phyloP scores from a whole-genome alignment of 2,888 invertebrate genomes.

The Drosophila monieri region DNA sequence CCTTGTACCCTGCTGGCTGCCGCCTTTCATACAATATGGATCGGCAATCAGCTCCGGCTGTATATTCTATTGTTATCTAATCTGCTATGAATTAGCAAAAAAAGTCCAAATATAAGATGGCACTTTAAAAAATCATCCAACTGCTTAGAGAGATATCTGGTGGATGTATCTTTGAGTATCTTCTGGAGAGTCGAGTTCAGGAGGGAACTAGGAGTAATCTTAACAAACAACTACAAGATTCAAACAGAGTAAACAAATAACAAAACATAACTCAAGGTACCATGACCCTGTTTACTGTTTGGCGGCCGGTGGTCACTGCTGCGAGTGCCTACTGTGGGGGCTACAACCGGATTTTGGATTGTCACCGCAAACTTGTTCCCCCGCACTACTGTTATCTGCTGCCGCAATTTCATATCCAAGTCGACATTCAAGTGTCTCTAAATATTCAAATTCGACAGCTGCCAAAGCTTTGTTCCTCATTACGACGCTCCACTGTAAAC shows the following conservation, averaged over 20 bases:
- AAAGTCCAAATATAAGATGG: constrained; percentile 16
- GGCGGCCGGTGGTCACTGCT: background rate
- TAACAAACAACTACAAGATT: background rate
- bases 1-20: constrained; percentile 21
- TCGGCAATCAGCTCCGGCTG: constrained; percentile 26
- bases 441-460: constrained; percentile 1
- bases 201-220: background rate
- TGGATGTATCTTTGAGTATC: constrained; percentile 1
- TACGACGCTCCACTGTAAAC: constrained; percentile 29
- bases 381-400: constrained; percentile 9
- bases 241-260: background rate
- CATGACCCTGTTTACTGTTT: constrained; percentile 2
- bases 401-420: constrained; percentile 1
- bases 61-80: constrained; percentile 38
- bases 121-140: constrained; percentile 19
- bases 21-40: constrained; percentile 21
- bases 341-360: constrained; percentile 20
- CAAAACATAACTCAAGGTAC: background rate
- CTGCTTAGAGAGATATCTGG: constrained; percentile 9
- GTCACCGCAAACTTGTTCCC: constrained; percentile 27
- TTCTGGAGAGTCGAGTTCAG: constrained; percentile 5
- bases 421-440: constrained; percentile 1
- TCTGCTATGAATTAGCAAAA: constrained; percentile 27
- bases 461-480: background rate
- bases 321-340: background rate